Percentiles rank a stretch among this genome's conserved stretches.
Evolutionary conservation across 2,797 vertebrate species (phyloP).

Genomic region (Sebastes vulpes): DNA sequence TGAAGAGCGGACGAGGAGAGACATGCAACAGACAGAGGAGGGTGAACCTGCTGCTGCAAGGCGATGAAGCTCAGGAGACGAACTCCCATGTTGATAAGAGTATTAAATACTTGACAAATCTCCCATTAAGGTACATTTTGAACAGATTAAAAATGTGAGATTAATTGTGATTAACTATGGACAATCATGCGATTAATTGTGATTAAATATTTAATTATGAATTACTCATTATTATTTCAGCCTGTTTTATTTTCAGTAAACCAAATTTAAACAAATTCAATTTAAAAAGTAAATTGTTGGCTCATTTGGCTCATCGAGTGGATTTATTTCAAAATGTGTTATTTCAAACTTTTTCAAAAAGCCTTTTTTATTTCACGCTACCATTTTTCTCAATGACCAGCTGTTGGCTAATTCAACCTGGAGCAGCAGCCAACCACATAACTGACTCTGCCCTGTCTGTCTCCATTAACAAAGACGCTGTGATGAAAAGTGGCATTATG

Average conservation of each 20-base stretch:
- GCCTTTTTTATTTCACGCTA: background rate
- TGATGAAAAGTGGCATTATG: background rate
- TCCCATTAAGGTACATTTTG: too few relatives aligned
- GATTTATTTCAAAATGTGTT: background rate
- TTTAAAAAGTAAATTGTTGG: background rate
- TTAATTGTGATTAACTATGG: too few relatives aligned
- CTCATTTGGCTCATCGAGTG: background rate
- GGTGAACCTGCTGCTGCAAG: too few relatives aligned
- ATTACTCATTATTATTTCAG: background rate
- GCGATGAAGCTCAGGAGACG: too few relatives aligned
- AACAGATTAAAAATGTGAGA: too few relatives aligned
- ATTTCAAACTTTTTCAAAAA: background rate
- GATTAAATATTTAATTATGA: background rate
- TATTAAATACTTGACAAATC: too few relatives aligned
- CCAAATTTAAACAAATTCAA: background rate
- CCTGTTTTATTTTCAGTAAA: background rate
- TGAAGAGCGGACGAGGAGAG: too few relatives aligned
- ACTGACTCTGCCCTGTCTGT: background rate
- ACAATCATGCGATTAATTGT: too few relatives aligned
- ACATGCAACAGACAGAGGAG: too few relatives aligned
- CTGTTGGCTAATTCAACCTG: background rate
- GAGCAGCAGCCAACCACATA: background rate
- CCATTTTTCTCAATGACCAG: background rate
- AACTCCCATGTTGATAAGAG: too few relatives aligned
- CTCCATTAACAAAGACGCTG: background rate